Evolutionary conservation across 2,113 vertebrate species (phyloP).

Genomic region (Festucalex cinctus): DNA sequence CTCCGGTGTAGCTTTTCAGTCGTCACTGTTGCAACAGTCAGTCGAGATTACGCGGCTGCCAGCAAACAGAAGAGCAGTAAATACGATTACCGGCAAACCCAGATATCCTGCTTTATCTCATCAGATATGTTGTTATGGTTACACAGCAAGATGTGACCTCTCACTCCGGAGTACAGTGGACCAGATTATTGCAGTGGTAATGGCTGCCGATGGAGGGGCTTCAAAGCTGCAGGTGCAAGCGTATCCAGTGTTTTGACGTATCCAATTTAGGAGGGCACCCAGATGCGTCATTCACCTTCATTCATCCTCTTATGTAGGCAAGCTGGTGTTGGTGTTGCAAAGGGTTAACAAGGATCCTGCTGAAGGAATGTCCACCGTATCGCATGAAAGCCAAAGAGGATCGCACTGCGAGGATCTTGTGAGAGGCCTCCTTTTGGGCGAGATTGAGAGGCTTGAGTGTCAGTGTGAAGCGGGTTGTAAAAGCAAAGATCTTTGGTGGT

Average conservation of each 20-base stretch:
- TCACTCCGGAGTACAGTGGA: conserved; percentile 10
- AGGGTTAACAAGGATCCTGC: neutral
- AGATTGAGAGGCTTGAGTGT: neutral
- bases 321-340: no score
- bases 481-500: neutral
- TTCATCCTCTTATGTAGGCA: no score
- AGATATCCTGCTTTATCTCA: conserved; percentile 3
- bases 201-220: conserved; percentile 24
- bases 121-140: conserved; percentile 1
- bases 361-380: neutral
- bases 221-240: conserved; percentile 63
- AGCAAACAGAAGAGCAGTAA: conserved; percentile 3
- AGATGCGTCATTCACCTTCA: no score
- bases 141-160: neutral
- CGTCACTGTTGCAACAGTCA: neutral
- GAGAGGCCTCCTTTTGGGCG: neutral
- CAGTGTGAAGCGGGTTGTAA: neutral
- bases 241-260: conserved; percentile 16
- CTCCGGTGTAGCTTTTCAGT: no score
- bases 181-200: conserved; percentile 29
- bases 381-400: neutral
- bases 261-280: no score
- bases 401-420: neutral
- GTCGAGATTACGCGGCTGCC: neutral
- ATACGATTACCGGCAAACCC: neutral